Evolutionary conservation across 2,888 invertebrate species (phyloP).

Genomic region (Coelopa pilipes): DNA sequence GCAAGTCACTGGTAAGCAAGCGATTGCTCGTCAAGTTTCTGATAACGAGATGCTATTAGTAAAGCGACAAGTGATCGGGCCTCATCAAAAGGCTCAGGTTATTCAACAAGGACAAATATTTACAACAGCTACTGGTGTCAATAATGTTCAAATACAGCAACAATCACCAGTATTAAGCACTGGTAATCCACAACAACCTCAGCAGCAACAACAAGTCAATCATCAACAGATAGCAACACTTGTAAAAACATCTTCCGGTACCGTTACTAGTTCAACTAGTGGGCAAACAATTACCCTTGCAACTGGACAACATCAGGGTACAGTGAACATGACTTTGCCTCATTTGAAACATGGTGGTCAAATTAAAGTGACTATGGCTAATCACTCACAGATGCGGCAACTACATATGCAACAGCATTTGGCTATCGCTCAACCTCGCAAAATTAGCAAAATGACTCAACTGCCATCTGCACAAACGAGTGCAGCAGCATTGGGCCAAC

Average conservation of each 20-base stretch:
- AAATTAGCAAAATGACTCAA: slow-evolving; percentile 74
- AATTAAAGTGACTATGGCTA: slow-evolving; percentile 70
- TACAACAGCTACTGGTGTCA: slow-evolving; percentile 64
- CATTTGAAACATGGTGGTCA: slow-evolving; percentile 66
- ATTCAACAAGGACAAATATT: slow-evolving; percentile 70
- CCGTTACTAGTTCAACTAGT: slow-evolving; percentile 38
- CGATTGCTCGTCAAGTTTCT: slow-evolving; percentile 69
- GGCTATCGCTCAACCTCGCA: slow-evolving; percentile 68
- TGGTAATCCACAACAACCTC: slow-evolving; percentile 47
- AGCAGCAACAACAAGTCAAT: slow-evolving; percentile 54
- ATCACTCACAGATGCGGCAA: slow-evolving; percentile 75
- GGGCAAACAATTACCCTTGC: slow-evolving; percentile 22
- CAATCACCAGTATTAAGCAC: slow-evolving; percentile 44
- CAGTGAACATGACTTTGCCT: slow-evolving; percentile 65
- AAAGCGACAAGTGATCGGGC: slow-evolving; percentile 68
- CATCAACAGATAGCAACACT: slow-evolving; percentile 63
- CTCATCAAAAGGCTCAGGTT: slow-evolving; percentile 66
- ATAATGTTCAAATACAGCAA: slow-evolving; percentile 66
- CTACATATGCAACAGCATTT: slow-evolving; percentile 72
- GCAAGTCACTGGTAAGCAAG: slow-evolving; percentile 66
- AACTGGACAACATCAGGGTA: slow-evolving; percentile 49
- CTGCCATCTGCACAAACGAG: slow-evolving; percentile 57
- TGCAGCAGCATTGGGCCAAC: slow-evolving; percentile 40
- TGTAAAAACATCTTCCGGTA: slow-evolving; percentile 66
- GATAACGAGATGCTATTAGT: slow-evolving; percentile 72